phyloP scores from a whole-genome alignment of 2,113 vertebrate genomes.

The Equus przewalskii region DNA sequence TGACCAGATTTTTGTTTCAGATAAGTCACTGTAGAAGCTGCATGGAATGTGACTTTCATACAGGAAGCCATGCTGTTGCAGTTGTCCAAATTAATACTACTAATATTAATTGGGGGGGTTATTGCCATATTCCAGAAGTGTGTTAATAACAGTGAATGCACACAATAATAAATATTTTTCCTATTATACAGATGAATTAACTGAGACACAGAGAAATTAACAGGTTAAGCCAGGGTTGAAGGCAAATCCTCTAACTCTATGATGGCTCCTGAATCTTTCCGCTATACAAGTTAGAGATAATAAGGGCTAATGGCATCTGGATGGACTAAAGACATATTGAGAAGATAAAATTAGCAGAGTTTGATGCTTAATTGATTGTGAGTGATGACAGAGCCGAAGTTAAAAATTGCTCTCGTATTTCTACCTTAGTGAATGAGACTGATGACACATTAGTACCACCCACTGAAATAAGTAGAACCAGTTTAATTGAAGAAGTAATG shows the following conservation, averaged over 20 bases:
- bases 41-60: background rate
- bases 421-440: background rate
- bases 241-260: background rate
- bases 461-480: background rate
- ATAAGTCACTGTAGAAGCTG: background rate
- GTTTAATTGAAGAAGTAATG: background rate
- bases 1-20: background rate
- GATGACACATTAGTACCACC: background rate
- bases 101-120: background rate
- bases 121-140: background rate
- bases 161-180: background rate
- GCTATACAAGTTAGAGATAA: background rate
- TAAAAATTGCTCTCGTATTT: background rate
- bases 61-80: background rate
- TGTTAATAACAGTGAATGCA: background rate
- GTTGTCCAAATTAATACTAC: background rate
- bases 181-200: background rate
- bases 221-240: background rate
- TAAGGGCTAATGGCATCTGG: background rate
- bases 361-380: background rate
- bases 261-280: background rate
- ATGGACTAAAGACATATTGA: background rate
- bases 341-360: background rate
- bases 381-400: background rate
- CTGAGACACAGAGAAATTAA: background rate